Percentiles rank a stretch among this genome's conserved stretches.
These are phyloP conservation scores for Phalacrocorax brasilianus DNA, from an alignment of 2,113 vertebrate genomes.

Conservation along the genomic window DNA sequence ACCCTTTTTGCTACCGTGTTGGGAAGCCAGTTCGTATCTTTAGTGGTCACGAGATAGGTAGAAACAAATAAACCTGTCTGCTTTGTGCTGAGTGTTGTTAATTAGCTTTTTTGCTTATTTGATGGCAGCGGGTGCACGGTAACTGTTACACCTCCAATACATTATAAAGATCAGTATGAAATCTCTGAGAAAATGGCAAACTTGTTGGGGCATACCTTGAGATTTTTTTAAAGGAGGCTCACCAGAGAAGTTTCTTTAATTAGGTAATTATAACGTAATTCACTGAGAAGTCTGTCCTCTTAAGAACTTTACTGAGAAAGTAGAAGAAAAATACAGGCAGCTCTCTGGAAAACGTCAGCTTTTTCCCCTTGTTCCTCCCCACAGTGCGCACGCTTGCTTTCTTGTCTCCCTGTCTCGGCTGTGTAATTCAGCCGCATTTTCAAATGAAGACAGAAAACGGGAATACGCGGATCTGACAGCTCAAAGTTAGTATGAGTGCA, in stretches of 20 bases:
- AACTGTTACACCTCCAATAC: neutral
- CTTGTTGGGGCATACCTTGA: neutral
- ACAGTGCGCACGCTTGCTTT: fast-evolving
- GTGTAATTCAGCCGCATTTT: neutral
- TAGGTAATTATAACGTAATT: neutral
- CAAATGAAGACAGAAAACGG: neutral
- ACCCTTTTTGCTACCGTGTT: neutral
- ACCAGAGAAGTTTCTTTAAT: neutral
- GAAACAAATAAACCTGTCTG: neutral
- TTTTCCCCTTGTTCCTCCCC: neutral
- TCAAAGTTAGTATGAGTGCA: neutral
- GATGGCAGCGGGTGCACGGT: neutral
- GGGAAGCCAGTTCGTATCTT: neutral
- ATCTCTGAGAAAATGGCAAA: conserved; percentile 2
- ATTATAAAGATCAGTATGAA: neutral
- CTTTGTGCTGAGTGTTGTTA: conserved; percentile 1
- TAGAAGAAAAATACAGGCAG: neutral
- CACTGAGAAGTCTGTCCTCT: neutral
- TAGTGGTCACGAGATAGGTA: neutral
- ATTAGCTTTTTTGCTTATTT: conserved; percentile 53
- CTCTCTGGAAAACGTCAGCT: neutral
- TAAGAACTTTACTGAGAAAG: neutral
- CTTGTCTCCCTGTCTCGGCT: neutral
- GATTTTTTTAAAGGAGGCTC: neutral
- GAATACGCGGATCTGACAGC: neutral